Conservation (phyloP, 1,140 invertebrate species). For the Cydia fagiglandana region DNA sequence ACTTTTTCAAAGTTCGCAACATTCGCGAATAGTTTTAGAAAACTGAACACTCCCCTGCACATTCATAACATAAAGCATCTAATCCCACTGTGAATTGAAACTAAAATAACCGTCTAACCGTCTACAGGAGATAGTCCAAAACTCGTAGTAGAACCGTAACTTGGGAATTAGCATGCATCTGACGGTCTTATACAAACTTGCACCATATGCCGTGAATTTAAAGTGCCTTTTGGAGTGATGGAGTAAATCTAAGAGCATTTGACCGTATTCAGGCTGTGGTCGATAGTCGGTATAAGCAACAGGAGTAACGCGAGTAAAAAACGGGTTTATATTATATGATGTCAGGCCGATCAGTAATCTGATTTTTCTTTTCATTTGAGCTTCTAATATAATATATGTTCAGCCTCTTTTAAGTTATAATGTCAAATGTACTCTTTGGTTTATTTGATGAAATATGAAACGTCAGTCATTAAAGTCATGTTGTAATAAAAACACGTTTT, state of each 20-base stretch:
- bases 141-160: constrained; percentile 15
- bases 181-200: not conserved
- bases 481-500: too few relatives aligned
- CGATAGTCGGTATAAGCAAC: not conserved
- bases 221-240: not conserved
- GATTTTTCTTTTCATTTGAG: too few relatives aligned
- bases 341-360: too few relatives aligned
- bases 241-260: not conserved
- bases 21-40: constrained; percentile 1
- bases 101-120: constrained; percentile 30
- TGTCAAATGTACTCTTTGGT: too few relatives aligned
- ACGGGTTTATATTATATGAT: too few relatives aligned
- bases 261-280: not conserved
- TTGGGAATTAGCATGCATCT: constrained; percentile 29
- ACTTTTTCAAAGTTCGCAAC: not conserved
- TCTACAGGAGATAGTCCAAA: constrained; percentile 1
- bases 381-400: too few relatives aligned
- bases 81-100: constrained; percentile 20
- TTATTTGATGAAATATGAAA: too few relatives aligned
- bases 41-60: not conserved
- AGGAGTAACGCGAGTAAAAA: not conserved
- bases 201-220: too few relatives aligned
- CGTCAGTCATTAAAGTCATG: too few relatives aligned
- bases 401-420: too few relatives aligned
- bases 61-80: not conserved